A percentile compares a stretch with the other conserved stretches of the same genome.
These are phyloP conservation scores for Myripristis murdjan DNA, from an alignment of 2,797 vertebrate genomes.

Conservation along the genomic window DNA sequence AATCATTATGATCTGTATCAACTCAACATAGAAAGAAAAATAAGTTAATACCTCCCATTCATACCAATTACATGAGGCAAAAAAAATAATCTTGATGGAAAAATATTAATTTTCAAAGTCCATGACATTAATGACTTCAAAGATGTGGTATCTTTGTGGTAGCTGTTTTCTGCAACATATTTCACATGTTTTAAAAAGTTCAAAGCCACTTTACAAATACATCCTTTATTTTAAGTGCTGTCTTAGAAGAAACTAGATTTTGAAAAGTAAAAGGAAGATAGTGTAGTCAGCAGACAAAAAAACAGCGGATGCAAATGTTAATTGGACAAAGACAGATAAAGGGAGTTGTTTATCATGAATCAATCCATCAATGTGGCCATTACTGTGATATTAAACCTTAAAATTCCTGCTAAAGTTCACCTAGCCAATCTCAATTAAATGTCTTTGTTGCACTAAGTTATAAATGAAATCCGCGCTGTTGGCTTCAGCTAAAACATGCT, in stretches of 20 bases:
- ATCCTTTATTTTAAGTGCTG: too few relatives aligned
- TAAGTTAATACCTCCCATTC: constrained; percentile 83
- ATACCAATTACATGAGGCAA: too few relatives aligned
- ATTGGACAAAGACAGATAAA: constrained; percentile 70
- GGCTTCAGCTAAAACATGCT: background rate
- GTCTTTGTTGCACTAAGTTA: background rate
- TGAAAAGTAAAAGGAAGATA: constrained; percentile 84
- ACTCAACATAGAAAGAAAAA: constrained; percentile 91
- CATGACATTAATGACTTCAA: background rate
- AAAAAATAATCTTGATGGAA: background rate
- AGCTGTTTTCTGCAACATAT: background rate
- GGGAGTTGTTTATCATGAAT: constrained; percentile 28
- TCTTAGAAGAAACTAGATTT: constrained; percentile 27
- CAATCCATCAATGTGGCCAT: constrained; percentile 1
- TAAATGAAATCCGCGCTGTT: background rate
- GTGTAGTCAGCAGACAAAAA: constrained; percentile 53
- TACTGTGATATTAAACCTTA: background rate
- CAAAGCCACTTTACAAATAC: too few relatives aligned
- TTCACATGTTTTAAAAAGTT: too few relatives aligned
- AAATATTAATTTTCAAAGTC: background rate
- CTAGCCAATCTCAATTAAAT: background rate
- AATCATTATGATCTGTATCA: constrained; percentile 92
- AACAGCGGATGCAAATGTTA: constrained; percentile 68
- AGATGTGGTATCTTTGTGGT: background rate
- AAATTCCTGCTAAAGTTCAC: background rate